Conservation (phyloP, 2,888 invertebrate genomes). For the Nemotelus nigrinus region DNA sequence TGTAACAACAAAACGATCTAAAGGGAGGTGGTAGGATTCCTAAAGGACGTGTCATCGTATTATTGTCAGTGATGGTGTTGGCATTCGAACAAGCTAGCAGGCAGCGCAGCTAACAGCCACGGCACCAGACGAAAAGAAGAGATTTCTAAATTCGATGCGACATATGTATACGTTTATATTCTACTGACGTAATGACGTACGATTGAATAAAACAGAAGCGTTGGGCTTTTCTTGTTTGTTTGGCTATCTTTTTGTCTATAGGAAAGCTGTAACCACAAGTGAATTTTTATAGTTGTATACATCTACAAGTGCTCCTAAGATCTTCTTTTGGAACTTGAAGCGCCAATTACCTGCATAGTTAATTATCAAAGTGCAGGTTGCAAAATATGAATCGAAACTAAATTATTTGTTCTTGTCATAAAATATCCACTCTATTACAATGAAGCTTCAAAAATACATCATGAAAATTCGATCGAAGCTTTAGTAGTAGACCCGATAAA, state of each 20-base stretch:
- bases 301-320: no score
- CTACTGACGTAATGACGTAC: conserved; percentile 34
- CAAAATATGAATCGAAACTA: no score
- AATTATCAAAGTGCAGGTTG: no score
- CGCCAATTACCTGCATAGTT: no score
- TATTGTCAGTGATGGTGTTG: conserved; percentile 25
- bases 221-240: conserved; percentile 13
- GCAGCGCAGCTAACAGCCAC: background rate
- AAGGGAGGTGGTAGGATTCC: conserved; percentile 38
- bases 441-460: no score
- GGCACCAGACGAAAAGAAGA: conserved; percentile 26
- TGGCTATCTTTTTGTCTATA: conserved; percentile 8
- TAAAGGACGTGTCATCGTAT: conserved; percentile 39
- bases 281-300: background rate
- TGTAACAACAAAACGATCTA: conserved; percentile 44
- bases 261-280: background rate
- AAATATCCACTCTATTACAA: no score
- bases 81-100: conserved; percentile 4
- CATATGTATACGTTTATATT: conserved; percentile 30
- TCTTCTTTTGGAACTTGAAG: no score
- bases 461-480: no score
- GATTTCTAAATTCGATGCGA: conserved; percentile 30
- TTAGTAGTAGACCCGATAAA: no score
- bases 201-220: conserved; percentile 33
- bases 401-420: no score